phyloP scores from a whole-genome alignment of 2,888 invertebrate genomes.

The Brachylomia viminalis region DNA sequence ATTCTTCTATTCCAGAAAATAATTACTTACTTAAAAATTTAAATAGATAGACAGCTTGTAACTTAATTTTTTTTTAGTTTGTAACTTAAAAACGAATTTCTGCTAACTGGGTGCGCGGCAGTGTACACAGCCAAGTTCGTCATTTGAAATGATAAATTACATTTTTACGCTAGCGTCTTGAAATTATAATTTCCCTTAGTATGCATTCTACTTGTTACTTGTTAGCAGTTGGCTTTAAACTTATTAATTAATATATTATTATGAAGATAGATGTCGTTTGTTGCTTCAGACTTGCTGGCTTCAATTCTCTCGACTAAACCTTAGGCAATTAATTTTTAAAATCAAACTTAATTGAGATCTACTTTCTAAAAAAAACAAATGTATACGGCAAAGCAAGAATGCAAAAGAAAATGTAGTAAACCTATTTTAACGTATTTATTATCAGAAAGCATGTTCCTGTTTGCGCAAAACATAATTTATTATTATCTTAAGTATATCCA shows the following conservation, averaged over 20 bases:
- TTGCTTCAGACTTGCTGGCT: conserved; percentile 41
- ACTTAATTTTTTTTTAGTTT: too few relatives aligned
- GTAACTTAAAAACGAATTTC: conserved; percentile 3
- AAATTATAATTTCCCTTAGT: neutral
- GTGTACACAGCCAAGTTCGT: conserved; percentile 31
- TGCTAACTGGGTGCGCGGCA: conserved; percentile 8
- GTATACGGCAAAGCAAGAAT: neutral
- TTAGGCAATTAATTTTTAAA: neutral
- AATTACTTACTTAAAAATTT: neutral
- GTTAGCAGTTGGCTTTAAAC: neutral
- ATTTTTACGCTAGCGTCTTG: conserved; percentile 1
- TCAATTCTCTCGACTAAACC: conserved; percentile 44
- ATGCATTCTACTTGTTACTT: conserved; percentile 26
- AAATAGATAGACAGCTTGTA: neutral
- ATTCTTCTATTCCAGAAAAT: neutral
- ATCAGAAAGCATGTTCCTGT: neutral
- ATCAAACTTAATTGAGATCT: conserved; percentile 10
- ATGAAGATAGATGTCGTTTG: conserved; percentile 23
- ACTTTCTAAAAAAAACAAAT: neutral
- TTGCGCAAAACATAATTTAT: neutral
- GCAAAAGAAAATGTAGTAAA: too few relatives aligned
- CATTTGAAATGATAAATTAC: neutral
- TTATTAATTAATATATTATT: conserved; percentile 5
- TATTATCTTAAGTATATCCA: too few relatives aligned
- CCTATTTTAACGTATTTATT: neutral